A percentile compares a stretch with the other conserved stretches of the same genome.
These are phyloP conservation scores for Synanthedon formicaeformis DNA, from an alignment of 2,888 invertebrate species.

Conservation along the genomic window DNA sequence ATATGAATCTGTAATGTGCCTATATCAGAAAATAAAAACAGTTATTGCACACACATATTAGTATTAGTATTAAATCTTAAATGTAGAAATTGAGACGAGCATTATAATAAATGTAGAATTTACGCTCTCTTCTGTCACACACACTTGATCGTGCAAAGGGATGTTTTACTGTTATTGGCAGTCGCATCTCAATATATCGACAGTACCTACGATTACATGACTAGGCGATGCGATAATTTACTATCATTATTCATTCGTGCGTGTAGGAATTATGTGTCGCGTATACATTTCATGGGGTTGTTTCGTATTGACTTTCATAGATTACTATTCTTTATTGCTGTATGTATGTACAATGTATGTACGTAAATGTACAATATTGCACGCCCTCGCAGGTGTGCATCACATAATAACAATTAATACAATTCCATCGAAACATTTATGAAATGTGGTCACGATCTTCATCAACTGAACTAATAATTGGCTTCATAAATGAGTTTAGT, in stretches of 20 bases:
- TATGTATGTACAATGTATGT: neutral
- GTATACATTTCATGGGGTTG: slow-evolving; percentile 21
- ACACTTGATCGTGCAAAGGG: slow-evolving; percentile 2
- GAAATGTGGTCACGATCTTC: neutral
- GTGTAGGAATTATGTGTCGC: slow-evolving; percentile 26
- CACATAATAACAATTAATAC: neutral
- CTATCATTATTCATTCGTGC: slow-evolving; percentile 40
- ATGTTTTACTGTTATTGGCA: neutral
- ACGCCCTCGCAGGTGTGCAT: neutral
- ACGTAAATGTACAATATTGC: too few species aligned
- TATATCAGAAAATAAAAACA: too few species aligned
- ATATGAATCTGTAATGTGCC: too few species aligned
- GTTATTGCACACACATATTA: too few species aligned
- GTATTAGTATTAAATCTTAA: too few species aligned
- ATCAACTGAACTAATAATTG: neutral
- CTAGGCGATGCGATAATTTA: slow-evolving; percentile 41
- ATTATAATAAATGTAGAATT: slow-evolving; percentile 5
- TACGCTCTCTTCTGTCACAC: slow-evolving; percentile 21
- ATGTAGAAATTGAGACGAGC: too few species aligned
- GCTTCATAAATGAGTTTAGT: too few species aligned
- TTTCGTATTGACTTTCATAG: slow-evolving; percentile 1
- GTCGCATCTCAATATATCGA: slow-evolving; percentile 17
- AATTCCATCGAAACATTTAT: neutral
- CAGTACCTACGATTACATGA: slow-evolving; percentile 41
- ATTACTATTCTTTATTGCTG: neutral